Base-by-base conservation (phyloP, 1,140 invertebrate species). In the Tetramorium simillimum region DNA sequence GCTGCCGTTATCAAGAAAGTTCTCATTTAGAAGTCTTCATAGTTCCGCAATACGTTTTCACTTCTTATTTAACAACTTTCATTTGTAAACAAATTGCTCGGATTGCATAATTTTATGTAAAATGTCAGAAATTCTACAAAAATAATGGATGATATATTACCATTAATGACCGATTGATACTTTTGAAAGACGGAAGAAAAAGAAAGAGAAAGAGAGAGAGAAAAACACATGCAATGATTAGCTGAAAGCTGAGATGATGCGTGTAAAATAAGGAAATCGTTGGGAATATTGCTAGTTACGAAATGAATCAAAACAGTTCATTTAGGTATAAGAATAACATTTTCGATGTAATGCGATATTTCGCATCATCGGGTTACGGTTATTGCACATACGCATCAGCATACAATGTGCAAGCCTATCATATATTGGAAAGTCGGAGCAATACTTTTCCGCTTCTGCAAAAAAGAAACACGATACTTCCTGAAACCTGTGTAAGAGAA, bases 341-440 rank as follows among this genome's bases (percentile, higher is more conserved):
- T 85, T 60, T 12, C 0, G 5, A 4, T 49, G 72, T 85, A 85
- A 88, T 58, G 24, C 33, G 33, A 89, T 78, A 69, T 33, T 62
- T 16, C 1, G 51, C 40, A 58, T 88, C 67, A 12, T 37, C 56
- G 33, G 3, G n/a, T 67, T 67, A 21, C 37, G 33, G 72, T 53
- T 88, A 33, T 65, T 53, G 78, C 49, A 40, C 72, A 43, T 2
- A 37, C 14, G 40, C 24, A 60, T 73, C 24, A 21, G 10, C 18
- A 7, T 3, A 14, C 9, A 89, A 89, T 89, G 21, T 69, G 73
- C 88, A 21, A 53, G 1, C 18, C 40, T 40, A 9, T 56, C 86
- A 28, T 28, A 77, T 78, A 53, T 53, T 46, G 40, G n/a, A 82
- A 73, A 49, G 33, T 72, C 28, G 7, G 24, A 21, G 3, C 49